Conservation (phyloP, 1,140 invertebrate species). For the Pogonomyrmex barbatus region DNA sequence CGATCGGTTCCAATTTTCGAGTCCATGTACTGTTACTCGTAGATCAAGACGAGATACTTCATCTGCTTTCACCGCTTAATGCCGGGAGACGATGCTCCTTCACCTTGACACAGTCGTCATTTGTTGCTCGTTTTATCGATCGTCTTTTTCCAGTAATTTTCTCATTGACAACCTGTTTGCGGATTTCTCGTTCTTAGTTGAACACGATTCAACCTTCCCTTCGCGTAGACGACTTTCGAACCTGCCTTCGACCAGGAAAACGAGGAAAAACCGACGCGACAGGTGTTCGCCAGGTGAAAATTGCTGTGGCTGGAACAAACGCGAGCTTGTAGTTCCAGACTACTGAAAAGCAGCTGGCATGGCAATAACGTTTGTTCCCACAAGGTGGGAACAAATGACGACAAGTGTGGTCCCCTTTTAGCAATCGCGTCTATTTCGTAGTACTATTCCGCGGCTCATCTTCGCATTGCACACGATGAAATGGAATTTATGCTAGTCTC, state of each 20-base stretch:
- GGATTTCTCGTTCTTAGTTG: conserved; percentile 18
- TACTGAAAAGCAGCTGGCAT: conserved; percentile 27
- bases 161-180: background rate
- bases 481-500: background rate
- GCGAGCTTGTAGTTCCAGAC: background rate
- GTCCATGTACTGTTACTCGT: conserved; percentile 64
- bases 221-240: conserved; percentile 37
- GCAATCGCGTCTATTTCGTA: background rate
- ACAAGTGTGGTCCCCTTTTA: background rate
- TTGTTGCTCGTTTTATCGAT: conserved; percentile 17
- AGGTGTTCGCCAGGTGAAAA: conserved; percentile 54
- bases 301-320: conserved; percentile 4
- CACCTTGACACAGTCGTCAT: conserved; percentile 79
- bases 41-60: conserved; percentile 46
- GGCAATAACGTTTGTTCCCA: conserved; percentile 1
- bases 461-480: background rate
- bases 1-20: conserved; percentile 20
- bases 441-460: background rate
- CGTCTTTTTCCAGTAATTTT: conserved; percentile 42
- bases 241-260: conserved; percentile 8
- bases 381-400: no score
- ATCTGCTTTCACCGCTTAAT: conserved; percentile 77
- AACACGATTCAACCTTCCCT: background rate
- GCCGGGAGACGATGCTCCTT: conserved; percentile 74
- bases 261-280: conserved; percentile 26